A percentile compares a stretch with the other conserved stretches of the same genome.
Conservation (phyloP, 2,888 invertebrate species). For the Ophioninae sp. region DNA sequence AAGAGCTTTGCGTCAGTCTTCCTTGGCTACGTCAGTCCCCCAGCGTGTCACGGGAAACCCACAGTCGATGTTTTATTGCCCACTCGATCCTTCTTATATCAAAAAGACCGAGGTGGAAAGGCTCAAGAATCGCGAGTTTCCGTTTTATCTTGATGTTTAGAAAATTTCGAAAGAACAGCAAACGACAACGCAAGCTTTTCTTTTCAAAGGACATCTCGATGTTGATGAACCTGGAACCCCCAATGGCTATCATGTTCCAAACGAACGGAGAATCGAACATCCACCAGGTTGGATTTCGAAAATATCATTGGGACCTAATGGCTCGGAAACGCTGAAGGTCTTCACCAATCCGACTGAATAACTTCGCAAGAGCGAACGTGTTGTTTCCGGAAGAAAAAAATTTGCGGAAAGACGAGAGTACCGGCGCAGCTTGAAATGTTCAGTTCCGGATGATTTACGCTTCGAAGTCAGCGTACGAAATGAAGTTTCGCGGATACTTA, state of each 20-base stretch:
- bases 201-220: constrained; percentile 66
- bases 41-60: constrained; percentile 51
- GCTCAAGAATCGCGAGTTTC: constrained; percentile 53
- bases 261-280: not conserved
- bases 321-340: not conserved
- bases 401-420: constrained; percentile 8
- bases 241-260: not conserved
- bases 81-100: constrained; percentile 74
- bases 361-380: not conserved
- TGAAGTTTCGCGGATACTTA: constrained; percentile 61
- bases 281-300: not conserved
- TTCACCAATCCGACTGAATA: constrained; percentile 14
- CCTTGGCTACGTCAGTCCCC: constrained; percentile 13
- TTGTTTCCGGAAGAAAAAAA: constrained; percentile 11
- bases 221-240: not conserved
- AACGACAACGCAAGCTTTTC: constrained; percentile 67
- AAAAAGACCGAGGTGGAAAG: not conserved
- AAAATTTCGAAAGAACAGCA: constrained; percentile 72
- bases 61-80: constrained; percentile 69
- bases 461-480: constrained; percentile 45
- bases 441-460: constrained; percentile 61
- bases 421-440: constrained; percentile 49
- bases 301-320: not conserved
- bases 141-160: constrained; percentile 73
- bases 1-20: constrained; percentile 61